These are phyloP conservation scores for Xestoiulus laeticollis DNA, from an alignment of 2,888 invertebrate species.

Conservation along the genomic window DNA sequence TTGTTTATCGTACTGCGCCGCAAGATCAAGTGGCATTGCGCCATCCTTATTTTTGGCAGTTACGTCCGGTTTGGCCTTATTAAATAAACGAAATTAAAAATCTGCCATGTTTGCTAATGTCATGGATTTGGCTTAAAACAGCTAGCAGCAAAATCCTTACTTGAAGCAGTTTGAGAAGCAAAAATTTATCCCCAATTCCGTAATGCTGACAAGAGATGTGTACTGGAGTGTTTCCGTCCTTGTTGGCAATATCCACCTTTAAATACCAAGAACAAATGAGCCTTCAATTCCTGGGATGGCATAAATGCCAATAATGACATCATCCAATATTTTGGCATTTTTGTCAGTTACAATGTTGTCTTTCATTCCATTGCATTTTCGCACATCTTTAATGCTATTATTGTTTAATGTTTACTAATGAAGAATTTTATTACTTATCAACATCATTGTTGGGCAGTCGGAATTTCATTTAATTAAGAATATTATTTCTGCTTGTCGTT, in stretches of 20 bases:
- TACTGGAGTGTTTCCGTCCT: conserved; percentile 51
- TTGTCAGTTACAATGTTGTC: neutral
- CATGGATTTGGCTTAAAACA: neutral
- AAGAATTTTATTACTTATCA: neutral
- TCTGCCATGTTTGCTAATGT: neutral
- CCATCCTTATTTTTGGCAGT: conserved; percentile 53
- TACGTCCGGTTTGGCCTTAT: conserved; percentile 51
- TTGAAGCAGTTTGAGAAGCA: conserved; percentile 49
- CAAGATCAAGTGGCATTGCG: conserved; percentile 51
- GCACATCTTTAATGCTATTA: neutral
- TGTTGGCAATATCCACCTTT: conserved; percentile 49
- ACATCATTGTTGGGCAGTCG: neutral
- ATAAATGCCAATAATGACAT: neutral
- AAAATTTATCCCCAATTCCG: conserved; percentile 51
- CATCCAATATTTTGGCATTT: neutral
- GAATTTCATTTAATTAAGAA: neutral
- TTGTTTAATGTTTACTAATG: no score
- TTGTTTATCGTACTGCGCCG: conserved; percentile 53
- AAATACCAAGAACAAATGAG: conserved; percentile 44
- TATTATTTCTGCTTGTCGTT: neutral
- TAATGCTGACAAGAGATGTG: conserved; percentile 52
- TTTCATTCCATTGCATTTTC: neutral
- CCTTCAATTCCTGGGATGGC: neutral
- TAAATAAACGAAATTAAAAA: conserved; percentile 43
- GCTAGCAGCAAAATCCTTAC: conserved; percentile 1